Conservation (phyloP, 2,113 vertebrate genomes). For the Neolamprologus brichardi region DNA sequence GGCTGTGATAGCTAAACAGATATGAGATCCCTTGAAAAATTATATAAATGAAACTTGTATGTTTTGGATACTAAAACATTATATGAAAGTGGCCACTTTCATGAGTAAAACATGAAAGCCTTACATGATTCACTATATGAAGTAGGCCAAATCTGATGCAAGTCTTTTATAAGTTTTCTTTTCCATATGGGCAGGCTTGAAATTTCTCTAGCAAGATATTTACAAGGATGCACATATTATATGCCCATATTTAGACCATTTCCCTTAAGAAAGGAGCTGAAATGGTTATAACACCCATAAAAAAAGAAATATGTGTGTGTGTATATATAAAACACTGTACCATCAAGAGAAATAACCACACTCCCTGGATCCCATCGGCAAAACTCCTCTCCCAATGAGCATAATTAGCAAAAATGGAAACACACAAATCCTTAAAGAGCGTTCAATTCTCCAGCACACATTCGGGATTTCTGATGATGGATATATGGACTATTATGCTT, state of each 20-base stretch:
- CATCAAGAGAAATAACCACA: neutral
- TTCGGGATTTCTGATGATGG: neutral
- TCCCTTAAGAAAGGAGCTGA: neutral
- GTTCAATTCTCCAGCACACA: neutral
- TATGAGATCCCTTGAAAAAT: neutral
- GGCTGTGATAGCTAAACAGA: neutral
- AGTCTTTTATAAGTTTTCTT: neutral
- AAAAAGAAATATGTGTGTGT: neutral
- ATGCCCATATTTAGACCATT: neutral
- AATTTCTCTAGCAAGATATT: neutral
- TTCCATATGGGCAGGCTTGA: neutral
- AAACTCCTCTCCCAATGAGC: conserved; percentile 8
- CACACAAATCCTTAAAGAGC: neutral
- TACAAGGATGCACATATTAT: neutral
- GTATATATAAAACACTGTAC: neutral
- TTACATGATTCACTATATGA: neutral
- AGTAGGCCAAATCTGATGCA: neutral
- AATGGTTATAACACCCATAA: neutral
- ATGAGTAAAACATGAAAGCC: neutral
- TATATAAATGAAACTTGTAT: neutral
- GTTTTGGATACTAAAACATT: neutral
- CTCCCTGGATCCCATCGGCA: neutral
- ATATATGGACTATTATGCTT: neutral
- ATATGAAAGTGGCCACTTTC: neutral
- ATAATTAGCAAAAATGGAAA: conserved; percentile 13